A percentile compares a stretch with the other conserved stretches of the same genome.
phyloP scores from a whole-genome alignment of 2,113 vertebrate species.

The Axis porcinus region DNA sequence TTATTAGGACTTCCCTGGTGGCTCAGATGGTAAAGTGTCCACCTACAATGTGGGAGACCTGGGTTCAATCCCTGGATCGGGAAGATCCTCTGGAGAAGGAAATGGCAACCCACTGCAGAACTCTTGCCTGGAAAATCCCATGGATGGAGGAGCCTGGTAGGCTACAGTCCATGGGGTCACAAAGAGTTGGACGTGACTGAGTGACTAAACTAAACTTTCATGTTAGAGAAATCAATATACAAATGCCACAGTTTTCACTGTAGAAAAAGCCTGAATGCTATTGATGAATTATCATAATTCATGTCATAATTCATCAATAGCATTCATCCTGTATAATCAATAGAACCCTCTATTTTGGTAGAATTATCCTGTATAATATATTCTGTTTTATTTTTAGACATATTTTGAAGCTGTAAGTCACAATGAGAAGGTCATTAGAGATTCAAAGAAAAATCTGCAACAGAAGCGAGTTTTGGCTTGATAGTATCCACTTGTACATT shows the following conservation, averaged over 20 bases:
- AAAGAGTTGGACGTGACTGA: rapidly evolving
- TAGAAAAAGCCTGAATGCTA: not conserved
- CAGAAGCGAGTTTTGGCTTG: not conserved
- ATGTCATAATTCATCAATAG: not conserved
- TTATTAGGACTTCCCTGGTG: not conserved
- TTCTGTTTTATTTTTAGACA: not conserved
- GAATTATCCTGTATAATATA: not conserved
- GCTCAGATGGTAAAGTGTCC: not conserved
- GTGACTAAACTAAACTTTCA: not conserved
- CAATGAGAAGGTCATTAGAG: not conserved
- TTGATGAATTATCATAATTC: not conserved
- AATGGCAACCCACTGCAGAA: not conserved
- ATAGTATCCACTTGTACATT: not conserved
- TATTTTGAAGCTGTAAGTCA: not conserved
- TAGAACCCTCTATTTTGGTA: not conserved
- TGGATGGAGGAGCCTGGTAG: not conserved
- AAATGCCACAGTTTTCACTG: not conserved
- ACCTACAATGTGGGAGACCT: not conserved
- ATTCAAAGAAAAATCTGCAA: not conserved
- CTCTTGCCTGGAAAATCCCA: not conserved
- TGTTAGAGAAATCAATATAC: not conserved
- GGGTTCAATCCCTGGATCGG: not conserved
- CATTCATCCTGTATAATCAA: not conserved
- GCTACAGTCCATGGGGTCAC: not conserved
- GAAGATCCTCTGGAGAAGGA: not conserved